Base-by-base conservation (phyloP, 2,113 vertebrate species). In the Planiliza haematocheilus region DNA sequence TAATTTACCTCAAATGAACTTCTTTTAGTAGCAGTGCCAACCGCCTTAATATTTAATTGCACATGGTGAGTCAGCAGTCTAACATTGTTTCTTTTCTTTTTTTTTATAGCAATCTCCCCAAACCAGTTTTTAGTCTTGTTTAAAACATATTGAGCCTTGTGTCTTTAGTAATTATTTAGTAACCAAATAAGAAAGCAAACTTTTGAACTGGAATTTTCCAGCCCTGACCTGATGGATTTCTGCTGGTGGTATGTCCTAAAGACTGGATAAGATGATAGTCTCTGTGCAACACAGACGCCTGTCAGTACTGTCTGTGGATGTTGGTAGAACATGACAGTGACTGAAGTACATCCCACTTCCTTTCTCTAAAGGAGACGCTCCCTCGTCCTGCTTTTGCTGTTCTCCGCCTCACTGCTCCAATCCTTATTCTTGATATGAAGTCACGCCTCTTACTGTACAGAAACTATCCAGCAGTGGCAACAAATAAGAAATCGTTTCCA, bases 241-340 rank as follows among this genome's bases (percentile, higher is more conserved):
- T 34, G 51, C 76, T 71, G 61, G 38, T 78, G 36, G 39, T 38
- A n/a, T 79, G 65, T 67, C 70, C 67, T 49, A 30, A 18, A 72
- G 50, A 17, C 73, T 59, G 37, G 37, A 51, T 59, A 56, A 59
- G 68, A 30, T 56, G 63, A 20, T 60, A 41, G 63, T 30, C 55
- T 52, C 50, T 71, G 18, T 58, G 48, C 66, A 51, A 79, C 66
- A 48, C 50, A 30, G 74, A 69, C 75, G 63, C 42, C 50, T 73
- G 76, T 86, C 76, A 77, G 58, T 70, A 45, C 41, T 38, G 51
- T 49, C 81, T 74, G 80, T 77, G 66, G 81, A 79, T 65, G 72
- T 53, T 59, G 38, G 51, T 18, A 55, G 18, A 66, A 62, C 2
- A 10, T 24, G 66, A 70, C 43, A 57, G 10, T 17, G 43, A 76